Conservation (phyloP, 2,888 invertebrate species). For the Nemoura dubitans region DNA sequence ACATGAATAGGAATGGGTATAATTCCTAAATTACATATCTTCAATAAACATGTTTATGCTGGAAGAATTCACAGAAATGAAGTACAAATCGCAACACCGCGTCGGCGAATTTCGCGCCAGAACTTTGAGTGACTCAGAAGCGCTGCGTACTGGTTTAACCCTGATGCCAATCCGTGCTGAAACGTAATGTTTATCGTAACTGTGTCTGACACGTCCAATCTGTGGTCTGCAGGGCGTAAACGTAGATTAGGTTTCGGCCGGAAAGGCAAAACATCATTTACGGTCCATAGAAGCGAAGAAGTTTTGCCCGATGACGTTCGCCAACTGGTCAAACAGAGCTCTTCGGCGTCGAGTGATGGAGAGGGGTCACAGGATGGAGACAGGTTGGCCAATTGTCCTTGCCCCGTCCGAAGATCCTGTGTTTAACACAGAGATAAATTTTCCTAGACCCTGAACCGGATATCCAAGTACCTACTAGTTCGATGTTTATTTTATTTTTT, state of each 20-base stretch:
- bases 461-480: too few species aligned
- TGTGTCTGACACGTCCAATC: conserved; percentile 27
- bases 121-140: too few species aligned
- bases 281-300: conserved; percentile 98
- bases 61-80: too few species aligned
- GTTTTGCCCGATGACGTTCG: conserved; percentile 89
- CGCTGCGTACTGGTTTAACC: neutral
- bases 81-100: too few species aligned
- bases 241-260: conserved; percentile 94
- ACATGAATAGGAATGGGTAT: too few species aligned
- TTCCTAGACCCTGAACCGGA: too few species aligned
- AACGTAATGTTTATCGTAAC: conserved; percentile 38
- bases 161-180: conserved; percentile 14
- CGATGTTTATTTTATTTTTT: too few species aligned
- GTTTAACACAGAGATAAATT: too few species aligned
- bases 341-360: conserved; percentile 94
- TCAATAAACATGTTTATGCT: too few species aligned
- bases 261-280: conserved; percentile 95
- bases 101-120: too few species aligned
- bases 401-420: neutral
- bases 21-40: too few species aligned
- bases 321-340: conserved; percentile 76
- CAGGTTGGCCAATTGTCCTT: conserved; percentile 53
- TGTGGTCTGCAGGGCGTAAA: conserved; percentile 77
- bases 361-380: conserved; percentile 67